These are phyloP conservation scores for Hesperia comma DNA, from an alignment of 2,888 invertebrate species.

Conservation along the genomic window DNA sequence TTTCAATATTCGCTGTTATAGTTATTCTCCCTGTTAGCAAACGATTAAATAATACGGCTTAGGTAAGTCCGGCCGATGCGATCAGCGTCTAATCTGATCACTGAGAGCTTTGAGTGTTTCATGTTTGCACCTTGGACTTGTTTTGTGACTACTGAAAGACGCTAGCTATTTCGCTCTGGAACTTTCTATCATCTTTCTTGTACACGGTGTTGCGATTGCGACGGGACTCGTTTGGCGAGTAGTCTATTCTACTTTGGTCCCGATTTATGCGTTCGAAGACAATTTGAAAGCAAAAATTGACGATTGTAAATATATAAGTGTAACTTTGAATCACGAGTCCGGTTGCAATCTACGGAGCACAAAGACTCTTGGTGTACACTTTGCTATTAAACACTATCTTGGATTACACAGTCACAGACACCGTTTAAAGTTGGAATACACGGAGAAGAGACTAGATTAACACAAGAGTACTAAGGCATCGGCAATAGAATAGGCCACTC, in stretches of 20 bases:
- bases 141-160: conserved; percentile 82
- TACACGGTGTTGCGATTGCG: conserved; percentile 80
- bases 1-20: conserved; percentile 65
- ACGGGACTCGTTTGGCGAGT: conserved; percentile 72
- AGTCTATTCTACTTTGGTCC: conserved; percentile 36
- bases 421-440: conserved; percentile 55
- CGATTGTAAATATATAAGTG: conserved; percentile 44
- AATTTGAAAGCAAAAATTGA: not conserved
- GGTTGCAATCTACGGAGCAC: conserved; percentile 84
- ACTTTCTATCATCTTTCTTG: conserved; percentile 82
- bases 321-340: conserved; percentile 67
- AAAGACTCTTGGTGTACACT: conserved; percentile 77
- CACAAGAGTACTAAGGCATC: conserved; percentile 30
- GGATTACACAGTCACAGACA: conserved; percentile 84
- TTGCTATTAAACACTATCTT: conserved; percentile 74
- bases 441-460: conserved; percentile 42
- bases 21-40: conserved; percentile 66
- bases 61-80: conserved; percentile 76
- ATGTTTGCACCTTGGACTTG: conserved; percentile 85
- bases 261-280: not conserved
- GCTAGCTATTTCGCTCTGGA: conserved; percentile 83
- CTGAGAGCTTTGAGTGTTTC: conserved; percentile 85
- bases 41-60: conserved; percentile 54
- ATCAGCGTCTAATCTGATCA: conserved; percentile 69
- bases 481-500: conserved; percentile 50